Conservation (phyloP, 2,888 invertebrate genomes). For the Blomia tropicalis region DNA sequence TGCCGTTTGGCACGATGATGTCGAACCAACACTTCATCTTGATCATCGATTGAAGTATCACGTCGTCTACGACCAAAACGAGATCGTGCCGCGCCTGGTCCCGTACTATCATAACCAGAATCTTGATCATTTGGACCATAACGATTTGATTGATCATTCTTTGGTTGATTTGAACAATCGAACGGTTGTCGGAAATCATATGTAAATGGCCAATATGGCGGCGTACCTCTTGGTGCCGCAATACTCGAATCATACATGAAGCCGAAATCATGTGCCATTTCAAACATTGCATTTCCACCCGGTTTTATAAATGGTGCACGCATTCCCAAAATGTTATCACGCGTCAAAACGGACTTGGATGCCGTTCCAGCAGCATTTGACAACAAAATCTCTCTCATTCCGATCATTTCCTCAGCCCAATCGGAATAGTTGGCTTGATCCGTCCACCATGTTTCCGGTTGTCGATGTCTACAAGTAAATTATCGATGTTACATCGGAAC, state of each 20-base stretch:
- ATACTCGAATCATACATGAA: constrained; percentile 30
- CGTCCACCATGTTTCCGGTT: constrained; percentile 31
- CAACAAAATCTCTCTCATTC: constrained; percentile 30
- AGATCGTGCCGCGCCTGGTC: neutral
- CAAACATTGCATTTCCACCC: constrained; percentile 30
- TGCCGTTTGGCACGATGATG: constrained; percentile 18
- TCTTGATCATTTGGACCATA: constrained; percentile 3
- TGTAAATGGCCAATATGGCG: constrained; percentile 31
- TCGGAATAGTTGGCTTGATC: constrained; percentile 29
- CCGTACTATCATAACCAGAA: neutral
- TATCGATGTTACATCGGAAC: too few relatives aligned
- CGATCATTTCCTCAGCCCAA: constrained; percentile 31
- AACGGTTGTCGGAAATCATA: constrained; percentile 28
- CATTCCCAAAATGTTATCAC: constrained; percentile 30
- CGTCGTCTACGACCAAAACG: neutral
- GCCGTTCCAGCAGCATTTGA: constrained; percentile 28
- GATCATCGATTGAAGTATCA: neutral
- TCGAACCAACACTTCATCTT: neutral
- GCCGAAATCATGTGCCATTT: constrained; percentile 30
- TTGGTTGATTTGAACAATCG: constrained; percentile 21
- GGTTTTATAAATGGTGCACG: constrained; percentile 30
- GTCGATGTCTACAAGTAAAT: constrained; percentile 29
- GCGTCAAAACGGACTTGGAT: constrained; percentile 24
- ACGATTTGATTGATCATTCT: constrained; percentile 13
- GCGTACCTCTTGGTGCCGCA: constrained; percentile 27